Evolutionary conservation across 2,888 invertebrate species (phyloP), one percentile per base, ranked within the genome.

Genomic region (Theretra japonica): DNA sequence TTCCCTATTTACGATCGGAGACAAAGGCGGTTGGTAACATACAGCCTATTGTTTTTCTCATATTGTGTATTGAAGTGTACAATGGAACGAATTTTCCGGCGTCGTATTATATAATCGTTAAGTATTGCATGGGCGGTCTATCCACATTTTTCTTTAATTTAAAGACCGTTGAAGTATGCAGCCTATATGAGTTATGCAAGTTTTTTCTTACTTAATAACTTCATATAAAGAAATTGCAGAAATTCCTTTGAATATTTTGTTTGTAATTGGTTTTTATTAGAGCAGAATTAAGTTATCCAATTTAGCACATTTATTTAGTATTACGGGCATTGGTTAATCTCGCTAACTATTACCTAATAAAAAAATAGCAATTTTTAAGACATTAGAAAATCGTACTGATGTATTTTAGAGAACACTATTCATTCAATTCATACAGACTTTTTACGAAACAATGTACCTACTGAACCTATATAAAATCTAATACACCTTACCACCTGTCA

Each of bases 31-130:
- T 48, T 41, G n/a, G 48, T 17, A 56, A 71, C 56, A 8, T 65
- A 71, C 56, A 65, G 65, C 62, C 56, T 65, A 65, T 56, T 65
- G 56, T 71, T 65, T 68, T 48, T 33, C 62, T 41, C 28, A 15
- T 56, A 48, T 41, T 41, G 68, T 69, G 53, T 69, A 69, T 69
- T 69, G 56, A 30, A 56, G 19, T 25, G 50, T 68, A 69, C 15
- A 65, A 65, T 65, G 48, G 48, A 23, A 48, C 65, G 23, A 65
- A 23, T 65, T 65, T 48, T 23, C 41, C 23, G 15, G 4, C 58
- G 33, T 62, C n/a, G 1, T 21, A 11, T 65, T 65, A 65, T 65
- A 48, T 65, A 41, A 65, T 21, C 41, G 0, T 41, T 41, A 23
- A 23, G 62, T 65, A 23, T 65, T 65, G 48, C 23, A 48, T 48